Percentiles rank a stretch among this genome's conserved stretches.
phyloP scores from a whole-genome alignment of 1,140 invertebrate species.

The Ericerus pela region DNA sequence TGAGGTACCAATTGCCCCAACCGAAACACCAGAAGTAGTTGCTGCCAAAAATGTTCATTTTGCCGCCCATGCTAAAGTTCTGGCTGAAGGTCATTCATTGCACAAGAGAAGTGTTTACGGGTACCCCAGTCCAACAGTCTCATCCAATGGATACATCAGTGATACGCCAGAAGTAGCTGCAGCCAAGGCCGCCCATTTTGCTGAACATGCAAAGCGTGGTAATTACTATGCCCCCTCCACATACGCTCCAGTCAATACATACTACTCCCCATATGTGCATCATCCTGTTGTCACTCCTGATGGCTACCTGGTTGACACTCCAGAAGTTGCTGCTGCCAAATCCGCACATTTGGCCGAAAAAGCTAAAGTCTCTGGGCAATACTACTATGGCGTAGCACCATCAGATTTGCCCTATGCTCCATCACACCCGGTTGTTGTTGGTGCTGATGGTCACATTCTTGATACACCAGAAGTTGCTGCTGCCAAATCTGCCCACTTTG shows the following conservation, averaged over 20 bases:
- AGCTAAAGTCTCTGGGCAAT: conserved; percentile 15
- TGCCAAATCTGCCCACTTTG: conserved; percentile 24
- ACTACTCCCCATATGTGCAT: conserved; percentile 19
- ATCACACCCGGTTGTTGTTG: conserved; percentile 12
- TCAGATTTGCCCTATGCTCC: conserved; percentile 8
- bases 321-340: conserved; percentile 42
- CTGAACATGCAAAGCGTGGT: conserved; percentile 22
- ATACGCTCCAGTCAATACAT: conserved; percentile 14
- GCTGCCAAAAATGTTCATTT: conserved; percentile 41
- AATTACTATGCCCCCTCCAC: conserved; percentile 26
- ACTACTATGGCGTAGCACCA: conserved; percentile 16
- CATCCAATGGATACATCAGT: conserved; percentile 32
- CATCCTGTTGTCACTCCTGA: conserved; percentile 34
- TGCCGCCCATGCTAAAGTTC: conserved; percentile 37
- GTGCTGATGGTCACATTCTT: conserved; percentile 33
- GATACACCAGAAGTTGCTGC: conserved; percentile 24
- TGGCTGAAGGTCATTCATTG: conserved; percentile 29
- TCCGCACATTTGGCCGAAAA: conserved; percentile 37
- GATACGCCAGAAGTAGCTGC: conserved; percentile 25
- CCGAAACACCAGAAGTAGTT: conserved; percentile 42
- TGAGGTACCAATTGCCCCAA: conserved; percentile 28
- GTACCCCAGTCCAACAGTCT: conserved; percentile 30
- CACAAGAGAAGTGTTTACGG: conserved; percentile 34
- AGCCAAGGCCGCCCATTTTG: conserved; percentile 24
- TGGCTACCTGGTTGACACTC: conserved; percentile 42